A percentile compares a stretch with the other conserved stretches of the same genome.
These are phyloP conservation scores for Esox lucius DNA, from an alignment of 2,797 vertebrate genomes.

Conservation along the genomic window DNA sequence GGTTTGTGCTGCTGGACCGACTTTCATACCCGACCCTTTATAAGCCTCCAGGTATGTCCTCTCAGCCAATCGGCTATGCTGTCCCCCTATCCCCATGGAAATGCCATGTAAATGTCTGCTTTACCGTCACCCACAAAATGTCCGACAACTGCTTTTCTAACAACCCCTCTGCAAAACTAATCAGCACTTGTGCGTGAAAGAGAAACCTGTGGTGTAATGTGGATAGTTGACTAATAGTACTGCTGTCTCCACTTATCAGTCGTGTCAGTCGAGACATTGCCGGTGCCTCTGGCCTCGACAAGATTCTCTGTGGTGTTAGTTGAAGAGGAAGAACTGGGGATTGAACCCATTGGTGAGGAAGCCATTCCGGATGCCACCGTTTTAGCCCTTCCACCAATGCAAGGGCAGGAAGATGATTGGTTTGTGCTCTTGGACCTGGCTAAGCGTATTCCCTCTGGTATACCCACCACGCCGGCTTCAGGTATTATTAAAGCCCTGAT, in stretches of 20 bases:
- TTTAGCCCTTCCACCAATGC: too few relatives aligned
- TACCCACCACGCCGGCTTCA: conserved; percentile 7
- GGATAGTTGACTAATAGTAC: background rate
- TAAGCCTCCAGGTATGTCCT: conserved; percentile 64
- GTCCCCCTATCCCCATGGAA: background rate
- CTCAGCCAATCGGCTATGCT: conserved; percentile 10
- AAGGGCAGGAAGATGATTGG: conserved; percentile 53
- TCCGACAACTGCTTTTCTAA: background rate
- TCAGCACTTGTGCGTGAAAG: background rate
- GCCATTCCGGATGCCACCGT: conserved; percentile 34
- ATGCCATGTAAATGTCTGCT: background rate
- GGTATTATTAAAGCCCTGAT: background rate
- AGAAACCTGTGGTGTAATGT: background rate
- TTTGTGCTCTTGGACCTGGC: conserved; percentile 47
- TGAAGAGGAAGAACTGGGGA: background rate
- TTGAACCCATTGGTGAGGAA: conserved; percentile 34
- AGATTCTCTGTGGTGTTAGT: conserved; percentile 11
- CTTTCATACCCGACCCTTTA: conserved; percentile 44
- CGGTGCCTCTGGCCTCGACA: background rate
- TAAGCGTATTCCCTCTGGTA: conserved; percentile 58
- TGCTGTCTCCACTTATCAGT: background rate
- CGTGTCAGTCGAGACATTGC: too few relatives aligned
- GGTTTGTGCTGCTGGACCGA: conserved; percentile 65
- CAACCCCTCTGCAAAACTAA: conserved; percentile 6
- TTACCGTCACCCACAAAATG: background rate